Evolutionary conservation across 92 coral and sea anemone species (phyloP), one percentile per base, ranked within the genome.

Genomic region (Heliopora coerulea): DNA sequence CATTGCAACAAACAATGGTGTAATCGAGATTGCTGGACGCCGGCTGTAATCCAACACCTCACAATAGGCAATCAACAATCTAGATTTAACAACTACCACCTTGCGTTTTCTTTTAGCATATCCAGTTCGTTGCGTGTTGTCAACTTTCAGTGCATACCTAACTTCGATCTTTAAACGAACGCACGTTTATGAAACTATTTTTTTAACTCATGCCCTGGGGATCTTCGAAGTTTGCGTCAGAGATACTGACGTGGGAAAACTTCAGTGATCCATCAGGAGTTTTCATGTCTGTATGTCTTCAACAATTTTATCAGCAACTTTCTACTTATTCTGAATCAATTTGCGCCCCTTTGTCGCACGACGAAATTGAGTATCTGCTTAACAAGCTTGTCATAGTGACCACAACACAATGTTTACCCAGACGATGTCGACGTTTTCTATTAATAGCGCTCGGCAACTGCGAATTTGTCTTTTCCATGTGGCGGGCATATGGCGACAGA

Each of bases 31-130:
- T 68, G 8, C 17, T 14, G 9, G 48, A 30, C 48, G 21, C 58
- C 37, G 68, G 10, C 24, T 61, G 77, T 70, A 70, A 70, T 21
- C 77, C 19, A 30, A 70, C 37, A 70, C 77, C 41, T n/a, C 49
- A 50, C 77, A 70, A 70, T 70, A 42, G 77, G 50, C 63, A 52
- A 70, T 54, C 77, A 70, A 33, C 63, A 70, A 50, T 70, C 63
- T 50, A 34, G 48, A 63, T 49, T 63, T 63, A 70, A 70, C 77
- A 52, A 54, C 77, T 52, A 52, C 32, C 77, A 70, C 63, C 62
- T 52, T 70, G 52, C n/a, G 52, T 6, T 46, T 46, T 46, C 52
- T 46, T 46, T 7, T 15, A 10, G 52, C n/a, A 46, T 46, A 6
- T 46, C 11, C 42, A 37, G 42, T 37, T 11, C 42, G 7, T 46